Conservation (phyloP, 2,888 invertebrate species). For the Phaonia tiefii region DNA sequence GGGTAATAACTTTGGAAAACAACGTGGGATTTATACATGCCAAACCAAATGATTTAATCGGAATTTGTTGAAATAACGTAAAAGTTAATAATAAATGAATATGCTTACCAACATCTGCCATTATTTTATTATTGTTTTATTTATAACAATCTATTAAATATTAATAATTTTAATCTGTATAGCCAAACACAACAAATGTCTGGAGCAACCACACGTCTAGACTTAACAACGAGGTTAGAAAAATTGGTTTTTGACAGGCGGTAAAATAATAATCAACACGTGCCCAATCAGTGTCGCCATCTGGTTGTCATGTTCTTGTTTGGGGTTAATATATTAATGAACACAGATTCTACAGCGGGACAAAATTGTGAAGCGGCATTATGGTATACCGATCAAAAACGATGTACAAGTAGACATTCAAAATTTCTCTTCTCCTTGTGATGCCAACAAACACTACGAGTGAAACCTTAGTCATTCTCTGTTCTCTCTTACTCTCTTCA, state of each 20-base stretch:
- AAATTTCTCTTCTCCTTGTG: too few relatives aligned
- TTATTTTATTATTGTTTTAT: conserved; percentile 64
- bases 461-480: too few relatives aligned
- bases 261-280: conserved; percentile 50
- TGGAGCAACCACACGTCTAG: conserved; percentile 50
- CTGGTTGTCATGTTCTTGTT: conserved; percentile 37
- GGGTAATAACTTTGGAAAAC: too few relatives aligned
- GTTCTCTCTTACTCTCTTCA: too few relatives aligned
- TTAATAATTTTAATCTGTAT: conserved; percentile 31
- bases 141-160: conserved; percentile 44
- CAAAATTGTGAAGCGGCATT: too few relatives aligned
- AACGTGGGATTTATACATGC: too few relatives aligned
- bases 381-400: too few relatives aligned
- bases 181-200: neutral
- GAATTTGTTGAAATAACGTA: too few relatives aligned
- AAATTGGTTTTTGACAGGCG: conserved; percentile 60
- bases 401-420: too few relatives aligned
- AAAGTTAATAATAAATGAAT: too few relatives aligned
- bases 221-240: conserved; percentile 64
- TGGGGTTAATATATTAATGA: neutral
- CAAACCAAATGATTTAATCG: too few relatives aligned
- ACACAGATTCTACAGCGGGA: neutral
- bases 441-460: too few relatives aligned
- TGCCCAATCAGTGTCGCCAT: conserved; percentile 41
- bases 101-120: conserved; percentile 76